Evolutionary conservation across 2,888 invertebrate species (phyloP).

Genomic region (Ptilodon capucinus): DNA sequence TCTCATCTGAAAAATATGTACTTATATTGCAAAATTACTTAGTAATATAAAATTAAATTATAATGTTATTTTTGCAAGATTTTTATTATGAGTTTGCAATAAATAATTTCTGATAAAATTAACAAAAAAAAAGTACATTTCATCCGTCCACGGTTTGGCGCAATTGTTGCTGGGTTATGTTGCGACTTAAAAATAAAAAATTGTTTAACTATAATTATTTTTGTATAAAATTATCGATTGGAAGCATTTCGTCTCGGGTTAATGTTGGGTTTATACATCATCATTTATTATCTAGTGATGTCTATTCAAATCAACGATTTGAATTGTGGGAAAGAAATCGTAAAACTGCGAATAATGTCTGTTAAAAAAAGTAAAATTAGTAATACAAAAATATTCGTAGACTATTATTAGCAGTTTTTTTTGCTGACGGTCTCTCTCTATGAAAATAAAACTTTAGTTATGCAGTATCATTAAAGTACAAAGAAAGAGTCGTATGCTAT

Average conservation of each 20-base stretch:
- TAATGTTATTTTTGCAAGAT: too few relatives aligned
- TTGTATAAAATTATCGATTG: conserved; percentile 24
- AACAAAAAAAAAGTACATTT: conserved; percentile 18
- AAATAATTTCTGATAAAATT: too few relatives aligned
- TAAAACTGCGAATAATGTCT: conserved; percentile 28
- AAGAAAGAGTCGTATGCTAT: conserved; percentile 5
- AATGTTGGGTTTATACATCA: conserved; percentile 21
- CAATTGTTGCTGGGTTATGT: conserved; percentile 13
- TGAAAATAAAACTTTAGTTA: neutral
- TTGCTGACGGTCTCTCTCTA: conserved; percentile 25
- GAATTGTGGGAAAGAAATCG: conserved; percentile 21
- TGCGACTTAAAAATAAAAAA: conserved; percentile 23
- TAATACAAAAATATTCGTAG: neutral
- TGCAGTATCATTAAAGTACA: neutral
- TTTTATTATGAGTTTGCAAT: too few relatives aligned
- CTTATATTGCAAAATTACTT: too few relatives aligned
- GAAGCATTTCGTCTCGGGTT: conserved; percentile 18
- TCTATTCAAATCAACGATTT: conserved; percentile 11
- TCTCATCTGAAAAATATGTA: too few relatives aligned
- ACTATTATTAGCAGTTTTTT: conserved; percentile 28
- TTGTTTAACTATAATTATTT: conserved; percentile 5
- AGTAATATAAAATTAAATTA: too few relatives aligned
- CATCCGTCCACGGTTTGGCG: conserved; percentile 14
- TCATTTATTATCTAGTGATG: neutral
- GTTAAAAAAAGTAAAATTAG: neutral